A percentile compares a stretch with the other conserved stretches of the same genome.
Evolutionary conservation across 2,888 invertebrate species (phyloP).

Genomic region (Spilosoma lubricipeda): DNA sequence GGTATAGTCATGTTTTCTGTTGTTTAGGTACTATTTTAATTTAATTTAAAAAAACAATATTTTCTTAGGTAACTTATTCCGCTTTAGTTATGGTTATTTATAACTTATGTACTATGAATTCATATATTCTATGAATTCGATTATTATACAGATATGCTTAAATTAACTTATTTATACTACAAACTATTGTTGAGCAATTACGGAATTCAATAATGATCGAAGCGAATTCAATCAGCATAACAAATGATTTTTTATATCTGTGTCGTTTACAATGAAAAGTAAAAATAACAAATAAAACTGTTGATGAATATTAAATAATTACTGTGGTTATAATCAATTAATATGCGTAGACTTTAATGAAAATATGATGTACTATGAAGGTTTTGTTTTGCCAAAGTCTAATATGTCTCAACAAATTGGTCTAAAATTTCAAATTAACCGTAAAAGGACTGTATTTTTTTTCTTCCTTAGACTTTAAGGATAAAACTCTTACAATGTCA

Average conservation of each 20-base stretch:
- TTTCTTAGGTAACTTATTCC: neutral
- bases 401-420: neutral
- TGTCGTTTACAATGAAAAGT: conserved; percentile 18
- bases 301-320: neutral
- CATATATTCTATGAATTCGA: neutral
- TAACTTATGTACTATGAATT: neutral
- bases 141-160: neutral
- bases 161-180: neutral
- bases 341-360: conserved; percentile 1
- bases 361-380: conserved; percentile 1
- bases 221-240: conserved; percentile 40
- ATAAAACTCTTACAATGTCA: too few species aligned
- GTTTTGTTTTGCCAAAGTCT: neutral
- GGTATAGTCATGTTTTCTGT: neutral
- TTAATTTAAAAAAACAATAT: neutral
- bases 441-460: neutral
- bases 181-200: conserved; percentile 18
- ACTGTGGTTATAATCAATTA: neutral
- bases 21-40: neutral
- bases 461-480: too few species aligned
- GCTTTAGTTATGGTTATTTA: neutral
- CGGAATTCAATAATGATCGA: conserved; percentile 24
- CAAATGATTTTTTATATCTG: conserved; percentile 8
- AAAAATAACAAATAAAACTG: neutral
- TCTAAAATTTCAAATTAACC: neutral